phyloP scores from a whole-genome alignment of 2,113 vertebrate genomes.

The Vombatus ursinus region DNA sequence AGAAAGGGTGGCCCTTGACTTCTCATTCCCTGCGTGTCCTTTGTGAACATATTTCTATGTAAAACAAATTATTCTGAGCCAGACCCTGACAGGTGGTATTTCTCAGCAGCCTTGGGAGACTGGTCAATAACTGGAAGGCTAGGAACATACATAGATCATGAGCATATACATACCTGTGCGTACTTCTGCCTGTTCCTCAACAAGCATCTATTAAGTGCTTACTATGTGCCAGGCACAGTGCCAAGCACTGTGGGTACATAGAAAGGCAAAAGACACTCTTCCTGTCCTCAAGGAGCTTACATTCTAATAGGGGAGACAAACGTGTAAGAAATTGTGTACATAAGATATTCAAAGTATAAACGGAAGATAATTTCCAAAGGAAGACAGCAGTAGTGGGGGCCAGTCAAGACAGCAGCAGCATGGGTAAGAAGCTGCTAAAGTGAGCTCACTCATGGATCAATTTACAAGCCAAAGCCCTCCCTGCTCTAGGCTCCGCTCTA shows the following conservation, averaged over 20 bases:
- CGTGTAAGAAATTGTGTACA: too few species aligned
- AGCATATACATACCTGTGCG: not conserved
- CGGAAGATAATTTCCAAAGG: too few species aligned
- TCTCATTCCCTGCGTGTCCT: not conserved
- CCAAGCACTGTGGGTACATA: not conserved
- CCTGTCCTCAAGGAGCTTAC: not conserved
- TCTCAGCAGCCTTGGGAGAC: not conserved
- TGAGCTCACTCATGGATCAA: too few species aligned
- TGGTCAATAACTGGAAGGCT: not conserved
- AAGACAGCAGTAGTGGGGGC: too few species aligned
- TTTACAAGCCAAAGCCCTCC: too few species aligned
- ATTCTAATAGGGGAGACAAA: not conserved
- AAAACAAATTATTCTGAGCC: not conserved
- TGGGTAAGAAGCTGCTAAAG: too few species aligned
- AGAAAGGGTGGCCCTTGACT: not conserved
- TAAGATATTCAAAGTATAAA: too few species aligned
- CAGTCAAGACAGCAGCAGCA: too few species aligned
- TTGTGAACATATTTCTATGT: not conserved
- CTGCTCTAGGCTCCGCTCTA: too few species aligned
- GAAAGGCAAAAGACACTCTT: not conserved
- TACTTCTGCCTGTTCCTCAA: not conserved
- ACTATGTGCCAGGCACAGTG: not conserved
- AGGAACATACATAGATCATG: not conserved
- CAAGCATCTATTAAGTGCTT: not conserved
- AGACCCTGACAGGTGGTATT: not conserved